Evolutionary conservation across 2,888 invertebrate genomes (phyloP).

Genomic region (Lasioglossum lativentre): DNA sequence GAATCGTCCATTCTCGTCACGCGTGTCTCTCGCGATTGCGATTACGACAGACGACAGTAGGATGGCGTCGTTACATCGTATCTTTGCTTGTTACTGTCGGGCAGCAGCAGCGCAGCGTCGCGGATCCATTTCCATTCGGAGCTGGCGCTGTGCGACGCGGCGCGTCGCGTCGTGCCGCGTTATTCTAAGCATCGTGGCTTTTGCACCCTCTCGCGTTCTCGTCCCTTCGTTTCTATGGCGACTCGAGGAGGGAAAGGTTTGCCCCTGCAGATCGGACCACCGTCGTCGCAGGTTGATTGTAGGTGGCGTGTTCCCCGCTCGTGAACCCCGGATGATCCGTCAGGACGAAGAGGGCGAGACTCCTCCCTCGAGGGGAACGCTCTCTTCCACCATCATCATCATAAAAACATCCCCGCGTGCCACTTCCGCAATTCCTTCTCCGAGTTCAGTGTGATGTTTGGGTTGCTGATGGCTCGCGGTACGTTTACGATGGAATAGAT

Average conservation of each 20-base stretch:
- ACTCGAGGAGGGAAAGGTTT: conserved; percentile 66
- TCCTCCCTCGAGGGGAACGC: conserved; percentile 18
- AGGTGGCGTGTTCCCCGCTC: conserved; percentile 33
- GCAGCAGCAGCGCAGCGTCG: conserved; percentile 11
- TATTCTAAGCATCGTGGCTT: conserved; percentile 71
- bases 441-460: background rate
- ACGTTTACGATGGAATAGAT: background rate
- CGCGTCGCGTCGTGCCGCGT: conserved; percentile 52
- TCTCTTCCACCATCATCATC: conserved; percentile 30
- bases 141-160: no score
- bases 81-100: conserved; percentile 28
- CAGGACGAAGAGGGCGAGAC: background rate
- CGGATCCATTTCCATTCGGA: conserved; percentile 64
- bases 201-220: conserved; percentile 63
- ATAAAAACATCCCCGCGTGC: background rate
- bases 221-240: conserved; percentile 73
- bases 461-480: background rate
- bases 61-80: conserved; percentile 29
- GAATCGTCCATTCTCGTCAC: conserved; percentile 11
- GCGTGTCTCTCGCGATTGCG: conserved; percentile 10
- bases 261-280: conserved; percentile 59
- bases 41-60: background rate
- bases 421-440: conserved; percentile 3
- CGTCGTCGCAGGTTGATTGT: conserved; percentile 67
- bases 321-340: conserved; percentile 42